Percentiles rank a stretch among this genome's conserved stretches.
These are phyloP conservation scores for Cyrtodaria siliqua DNA, from an alignment of 2,888 invertebrate species.

Conservation along the genomic window DNA sequence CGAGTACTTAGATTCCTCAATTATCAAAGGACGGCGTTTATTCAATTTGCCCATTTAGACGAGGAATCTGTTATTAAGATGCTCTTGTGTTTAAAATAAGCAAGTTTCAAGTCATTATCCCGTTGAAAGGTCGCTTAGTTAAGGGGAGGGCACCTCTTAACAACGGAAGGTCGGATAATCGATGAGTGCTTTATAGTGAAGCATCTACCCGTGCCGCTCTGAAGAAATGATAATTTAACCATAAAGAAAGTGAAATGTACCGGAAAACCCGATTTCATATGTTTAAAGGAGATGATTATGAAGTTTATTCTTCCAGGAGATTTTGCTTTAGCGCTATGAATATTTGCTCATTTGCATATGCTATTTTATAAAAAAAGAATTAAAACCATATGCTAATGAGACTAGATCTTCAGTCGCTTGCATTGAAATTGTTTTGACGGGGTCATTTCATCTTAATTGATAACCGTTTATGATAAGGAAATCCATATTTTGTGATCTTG, in stretches of 20 bases:
- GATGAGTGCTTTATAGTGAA: slow-evolving; percentile 3
- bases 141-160: slow-evolving; percentile 29
- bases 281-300: slow-evolving; percentile 13
- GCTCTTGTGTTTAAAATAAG: slow-evolving; percentile 26
- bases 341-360: slow-evolving; percentile 14
- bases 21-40: slow-evolving; percentile 38
- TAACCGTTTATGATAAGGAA: no score
- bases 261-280: slow-evolving; percentile 26
- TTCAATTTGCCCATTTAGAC: slow-evolving; percentile 36
- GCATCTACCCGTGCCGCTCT: neutral
- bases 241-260: slow-evolving; percentile 17
- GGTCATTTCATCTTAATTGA: no score
- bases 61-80: slow-evolving; percentile 42
- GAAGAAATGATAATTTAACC: slow-evolving; percentile 15
- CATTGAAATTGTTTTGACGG: no score
- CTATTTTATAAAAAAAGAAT: neutral
- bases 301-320: neutral
- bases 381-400: neutral
- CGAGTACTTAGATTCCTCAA: slow-evolving; percentile 10
- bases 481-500: no score
- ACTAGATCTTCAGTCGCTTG: no score
- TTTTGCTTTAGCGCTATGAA: neutral
- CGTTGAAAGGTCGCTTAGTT: slow-evolving; percentile 36
- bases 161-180: no score
- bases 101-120: slow-evolving; percentile 41